Percentiles rank a stretch among this genome's conserved stretches.
These are phyloP conservation scores for Tapirus indicus DNA, from an alignment of 2,797 vertebrate genomes.

Conservation along the genomic window DNA sequence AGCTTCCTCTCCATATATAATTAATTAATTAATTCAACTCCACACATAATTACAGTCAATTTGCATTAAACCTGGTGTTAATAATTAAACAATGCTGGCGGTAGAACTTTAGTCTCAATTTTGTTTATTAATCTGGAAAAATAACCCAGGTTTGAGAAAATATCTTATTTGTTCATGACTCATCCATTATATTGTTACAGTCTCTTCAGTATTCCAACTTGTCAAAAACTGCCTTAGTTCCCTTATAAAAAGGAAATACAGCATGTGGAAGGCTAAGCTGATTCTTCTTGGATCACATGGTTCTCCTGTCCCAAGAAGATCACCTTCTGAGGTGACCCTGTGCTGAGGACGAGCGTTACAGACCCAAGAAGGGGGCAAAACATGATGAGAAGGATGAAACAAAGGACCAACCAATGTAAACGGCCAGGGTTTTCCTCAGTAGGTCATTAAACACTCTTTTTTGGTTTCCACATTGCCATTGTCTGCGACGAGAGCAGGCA, in stretches of 20 bases:
- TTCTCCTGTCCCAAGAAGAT: not conserved
- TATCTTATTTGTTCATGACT: not conserved
- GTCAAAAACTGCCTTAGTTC: not conserved
- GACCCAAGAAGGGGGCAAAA: not conserved
- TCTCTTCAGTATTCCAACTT: not conserved
- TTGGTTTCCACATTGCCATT: not conserved
- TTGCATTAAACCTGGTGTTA: conserved; percentile 51
- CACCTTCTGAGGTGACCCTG: not conserved
- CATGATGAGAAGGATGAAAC: not conserved
- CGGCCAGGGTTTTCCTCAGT: not conserved
- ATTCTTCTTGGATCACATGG: accelerated
- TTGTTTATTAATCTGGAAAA: conserved; percentile 5
- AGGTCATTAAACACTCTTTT: not conserved
- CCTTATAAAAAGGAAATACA: not conserved
- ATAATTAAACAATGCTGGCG: not conserved
- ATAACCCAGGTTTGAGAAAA: conserved; percentile 22
- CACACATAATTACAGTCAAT: conserved; percentile 55
- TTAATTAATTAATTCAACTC: conserved; percentile 66
- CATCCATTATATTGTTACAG: not conserved
- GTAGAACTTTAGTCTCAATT: not conserved
- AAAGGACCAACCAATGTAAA: not conserved
- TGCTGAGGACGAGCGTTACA: not conserved
- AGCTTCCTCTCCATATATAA: conserved; percentile 45
- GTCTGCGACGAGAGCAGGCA: not conserved
- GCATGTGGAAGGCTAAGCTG: not conserved